Evolutionary conservation across 2,888 invertebrate genomes (phyloP), one percentile per base, ranked within the genome.

Genomic region (Eupithecia vulgata): DNA sequence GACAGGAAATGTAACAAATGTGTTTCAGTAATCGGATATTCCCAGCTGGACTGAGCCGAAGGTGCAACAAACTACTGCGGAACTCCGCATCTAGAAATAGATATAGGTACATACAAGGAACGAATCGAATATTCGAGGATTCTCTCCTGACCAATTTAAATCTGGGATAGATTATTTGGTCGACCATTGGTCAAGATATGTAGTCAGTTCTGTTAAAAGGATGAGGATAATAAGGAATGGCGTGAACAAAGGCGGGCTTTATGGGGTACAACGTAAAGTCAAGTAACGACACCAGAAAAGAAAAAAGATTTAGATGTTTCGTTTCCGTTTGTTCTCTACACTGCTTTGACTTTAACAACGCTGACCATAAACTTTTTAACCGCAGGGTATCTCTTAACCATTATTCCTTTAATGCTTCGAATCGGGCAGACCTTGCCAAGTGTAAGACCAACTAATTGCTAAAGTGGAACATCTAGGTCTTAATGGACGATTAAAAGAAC

Each of bases 1-100:
- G 84, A 87, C 83, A 79, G 84, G 85, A 85, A 87, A 88, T 83
- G 85, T 85, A 82, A 81, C 83, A 82, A 83, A 86, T 84, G 84
- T 86, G 86, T 85, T 84, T 82, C 84, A 82, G 79, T 81, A 80
- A 78, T 77, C 80, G 80, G 81, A 77, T 82, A 85, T 84, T 84
- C 85, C 83, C 87, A 84, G 78, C 79, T 82, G 87, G 82, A 84
- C 79, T 59, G 72, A 68, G 67, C 68, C 57, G 40, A 70, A 74
- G 74, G 62, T 72, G 70, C 67, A 64, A 70, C 67, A 75, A 71
- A 70, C 75, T 78, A 78, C 68, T 73, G 66, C 65, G 73, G 74
- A 75, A 76, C 72, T 69, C 35, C 35, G 37, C 42, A 34, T 62
- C 52, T 73, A 61, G 37, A 21, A 59, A 66, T 64, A 64, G 25